Percentiles rank a stretch among this genome's conserved stretches.
phyloP scores from a whole-genome alignment of 2,797 vertebrate genomes.

The Pelochelys cantorii region DNA sequence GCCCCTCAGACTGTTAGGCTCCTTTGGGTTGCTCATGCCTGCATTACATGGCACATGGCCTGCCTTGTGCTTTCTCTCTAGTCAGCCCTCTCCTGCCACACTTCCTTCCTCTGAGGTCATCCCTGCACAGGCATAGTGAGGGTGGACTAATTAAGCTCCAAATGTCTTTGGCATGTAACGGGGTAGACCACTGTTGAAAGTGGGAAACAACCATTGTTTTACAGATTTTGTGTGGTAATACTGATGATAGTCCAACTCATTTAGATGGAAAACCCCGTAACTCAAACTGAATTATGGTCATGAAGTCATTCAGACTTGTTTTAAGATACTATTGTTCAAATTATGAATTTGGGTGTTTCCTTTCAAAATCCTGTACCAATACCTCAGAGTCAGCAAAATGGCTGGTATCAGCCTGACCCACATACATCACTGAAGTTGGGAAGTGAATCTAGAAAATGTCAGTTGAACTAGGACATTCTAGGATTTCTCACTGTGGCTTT shows the following conservation, averaged over 20 bases:
- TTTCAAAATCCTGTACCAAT: background rate
- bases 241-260: background rate
- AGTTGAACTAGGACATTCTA: background rate
- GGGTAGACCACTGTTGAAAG: background rate
- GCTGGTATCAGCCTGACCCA: background rate
- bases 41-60: background rate
- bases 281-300: background rate
- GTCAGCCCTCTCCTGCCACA: background rate
- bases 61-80: background rate
- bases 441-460: background rate
- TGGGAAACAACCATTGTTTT: background rate
- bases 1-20: too few species aligned
- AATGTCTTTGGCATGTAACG: background rate
- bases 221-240: background rate
- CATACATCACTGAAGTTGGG: background rate
- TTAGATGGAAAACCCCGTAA: slow-evolving; percentile 17
- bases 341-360: background rate
- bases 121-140: background rate
- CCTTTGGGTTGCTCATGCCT: too few species aligned
- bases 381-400: background rate
- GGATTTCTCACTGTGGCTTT: background rate
- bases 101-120: background rate
- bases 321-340: background rate
- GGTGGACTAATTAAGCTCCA: background rate
- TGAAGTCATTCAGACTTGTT: background rate